Conservation (phyloP, 2,888 invertebrate species). For the Drosophila birchii region DNA sequence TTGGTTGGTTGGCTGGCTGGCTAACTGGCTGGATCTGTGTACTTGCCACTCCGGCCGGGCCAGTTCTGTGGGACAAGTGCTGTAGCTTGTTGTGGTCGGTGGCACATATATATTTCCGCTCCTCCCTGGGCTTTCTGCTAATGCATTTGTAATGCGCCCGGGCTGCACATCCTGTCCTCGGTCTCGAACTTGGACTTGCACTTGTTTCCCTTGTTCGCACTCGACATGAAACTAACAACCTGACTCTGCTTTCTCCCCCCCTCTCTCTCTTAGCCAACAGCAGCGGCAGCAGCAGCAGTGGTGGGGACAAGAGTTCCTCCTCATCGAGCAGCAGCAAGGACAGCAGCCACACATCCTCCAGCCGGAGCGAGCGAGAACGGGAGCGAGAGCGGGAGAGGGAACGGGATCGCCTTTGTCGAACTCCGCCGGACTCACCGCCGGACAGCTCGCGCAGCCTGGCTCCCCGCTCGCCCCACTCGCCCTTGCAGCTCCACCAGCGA, state of each 20-base stretch:
- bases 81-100: conserved; percentile 73
- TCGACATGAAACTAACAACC: conserved; percentile 62
- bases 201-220: conserved; percentile 63
- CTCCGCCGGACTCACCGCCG: conserved; percentile 85
- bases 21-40: conserved; percentile 12
- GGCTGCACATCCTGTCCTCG: conserved; percentile 76
- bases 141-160: conserved; percentile 84
- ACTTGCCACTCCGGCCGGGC: conserved; percentile 14
- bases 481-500: conserved; percentile 76
- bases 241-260: conserved; percentile 6
- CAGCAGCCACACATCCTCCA: conserved; percentile 64
- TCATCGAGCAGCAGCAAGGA: conserved; percentile 54
- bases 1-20: conserved; percentile 13
- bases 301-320: conserved; percentile 50
- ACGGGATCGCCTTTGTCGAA: conserved; percentile 81
- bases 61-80: conserved; percentile 62
- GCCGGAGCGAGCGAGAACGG: conserved; percentile 46
- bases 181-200: conserved; percentile 33
- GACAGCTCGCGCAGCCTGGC: conserved; percentile 79
- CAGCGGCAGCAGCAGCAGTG: conserved; percentile 64
- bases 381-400: conserved; percentile 49
- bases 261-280: conserved; percentile 26
- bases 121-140: conserved; percentile 54
- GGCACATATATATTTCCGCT: conserved; percentile 45
- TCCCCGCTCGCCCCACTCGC: conserved; percentile 85